Evolutionary conservation across 2,113 vertebrate genomes (phyloP).

Genomic region (Gallinago undulata): DNA sequence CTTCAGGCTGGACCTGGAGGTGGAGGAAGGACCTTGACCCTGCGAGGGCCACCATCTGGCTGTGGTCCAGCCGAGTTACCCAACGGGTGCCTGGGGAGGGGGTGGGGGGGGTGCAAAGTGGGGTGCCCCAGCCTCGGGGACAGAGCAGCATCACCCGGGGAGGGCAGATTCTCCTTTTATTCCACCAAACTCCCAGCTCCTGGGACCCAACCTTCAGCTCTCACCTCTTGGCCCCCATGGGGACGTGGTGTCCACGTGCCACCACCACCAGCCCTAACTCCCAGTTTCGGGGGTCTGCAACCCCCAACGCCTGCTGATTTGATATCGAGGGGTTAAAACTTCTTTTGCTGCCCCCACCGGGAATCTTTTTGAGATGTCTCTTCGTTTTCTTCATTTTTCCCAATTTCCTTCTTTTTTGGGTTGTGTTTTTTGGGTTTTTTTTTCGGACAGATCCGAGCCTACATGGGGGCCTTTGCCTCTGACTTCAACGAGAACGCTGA

Average conservation of each 20-base stretch:
- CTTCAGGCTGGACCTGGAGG: not conserved
- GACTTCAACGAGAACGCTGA: constrained; percentile 60
- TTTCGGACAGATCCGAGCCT: constrained; percentile 70
- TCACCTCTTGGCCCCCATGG: not conserved
- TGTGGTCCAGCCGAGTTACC: not conserved
- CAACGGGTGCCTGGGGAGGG: not conserved
- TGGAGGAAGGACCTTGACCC: not conserved
- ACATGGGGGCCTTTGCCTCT: constrained; percentile 63
- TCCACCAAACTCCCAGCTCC: fast-evolving
- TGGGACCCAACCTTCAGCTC: not conserved
- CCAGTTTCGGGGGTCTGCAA: not conserved
- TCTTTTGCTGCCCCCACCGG: fast-evolving
- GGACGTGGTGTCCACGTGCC: not conserved
- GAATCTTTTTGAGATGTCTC: not conserved
- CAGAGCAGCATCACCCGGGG: not conserved
- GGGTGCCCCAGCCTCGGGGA: not conserved
- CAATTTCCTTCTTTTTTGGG: too few relatives aligned
- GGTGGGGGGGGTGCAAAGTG: too few relatives aligned
- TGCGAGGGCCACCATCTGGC: not conserved
- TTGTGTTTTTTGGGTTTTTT: not conserved
- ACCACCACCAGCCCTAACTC: fast-evolving
- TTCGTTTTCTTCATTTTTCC: not conserved
- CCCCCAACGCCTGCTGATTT: fast-evolving
- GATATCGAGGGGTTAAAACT: fast-evolving
- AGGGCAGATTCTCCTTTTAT: not conserved